Conservation (phyloP, 2,888 invertebrate genomes). For the Criorhina ranunculi region DNA sequence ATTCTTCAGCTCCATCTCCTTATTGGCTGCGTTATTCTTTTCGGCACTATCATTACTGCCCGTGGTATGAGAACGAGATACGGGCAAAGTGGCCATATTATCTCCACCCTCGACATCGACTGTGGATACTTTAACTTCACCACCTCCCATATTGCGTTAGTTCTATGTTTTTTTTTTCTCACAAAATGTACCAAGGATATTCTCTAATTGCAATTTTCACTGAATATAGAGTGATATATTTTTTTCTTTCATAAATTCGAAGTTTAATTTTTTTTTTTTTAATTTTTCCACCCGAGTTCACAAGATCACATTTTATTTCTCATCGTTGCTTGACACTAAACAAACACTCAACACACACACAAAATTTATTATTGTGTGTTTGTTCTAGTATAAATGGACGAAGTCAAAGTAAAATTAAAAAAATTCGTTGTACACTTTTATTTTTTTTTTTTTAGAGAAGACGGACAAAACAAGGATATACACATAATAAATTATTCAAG, state of each 20-base stretch:
- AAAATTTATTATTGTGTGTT: conserved; percentile 3
- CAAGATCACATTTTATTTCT: conserved; percentile 58
- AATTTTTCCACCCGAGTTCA: conserved; percentile 57
- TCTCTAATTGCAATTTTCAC: background rate
- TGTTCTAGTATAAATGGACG: conserved; percentile 50
- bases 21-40: conserved; percentile 92
- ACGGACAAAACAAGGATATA: conserved; percentile 34
- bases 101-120: conserved; percentile 94
- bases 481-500: conserved; percentile 35
- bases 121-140: conserved; percentile 94
- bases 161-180: conserved; percentile 13
- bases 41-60: conserved; percentile 91
- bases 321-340: conserved; percentile 37
- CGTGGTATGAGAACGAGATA: conserved; percentile 89
- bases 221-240: conserved; percentile 1
- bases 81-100: conserved; percentile 95
- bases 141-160: conserved; percentile 86
- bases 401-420: conserved; percentile 37
- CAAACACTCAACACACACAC: conserved; percentile 32
- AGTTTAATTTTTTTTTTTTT: conserved; percentile 43
- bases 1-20: conserved; percentile 94
- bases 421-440: conserved; percentile 68
- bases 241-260: conserved; percentile 7
- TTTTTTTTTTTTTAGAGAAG: background rate
- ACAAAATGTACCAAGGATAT: conserved; percentile 19